A percentile compares a stretch with the other conserved stretches of the same genome.
Evolutionary conservation across 2,888 invertebrate species (phyloP).

Genomic region (Dioctria linearis): DNA sequence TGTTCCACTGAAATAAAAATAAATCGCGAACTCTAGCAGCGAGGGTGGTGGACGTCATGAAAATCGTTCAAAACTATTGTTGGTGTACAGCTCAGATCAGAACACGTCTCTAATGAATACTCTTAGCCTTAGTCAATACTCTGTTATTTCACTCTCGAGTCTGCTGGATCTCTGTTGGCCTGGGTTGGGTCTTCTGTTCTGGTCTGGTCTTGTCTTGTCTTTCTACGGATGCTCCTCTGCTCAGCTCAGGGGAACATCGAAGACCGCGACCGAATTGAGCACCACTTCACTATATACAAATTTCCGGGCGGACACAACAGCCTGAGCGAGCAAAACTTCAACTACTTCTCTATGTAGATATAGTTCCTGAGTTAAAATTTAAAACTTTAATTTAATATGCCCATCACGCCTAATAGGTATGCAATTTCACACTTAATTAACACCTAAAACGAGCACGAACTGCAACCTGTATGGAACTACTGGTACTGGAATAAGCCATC

Average conservation of each 20-base stretch:
- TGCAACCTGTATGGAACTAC: neutral
- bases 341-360: no score
- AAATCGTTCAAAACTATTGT: no score
- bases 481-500: neutral
- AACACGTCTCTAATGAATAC: no score
- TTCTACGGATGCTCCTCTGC: no score
- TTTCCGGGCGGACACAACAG: neutral
- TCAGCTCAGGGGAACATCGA: neutral
- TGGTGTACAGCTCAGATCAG: no score
- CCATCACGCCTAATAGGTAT: constrained; percentile 28
- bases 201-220: neutral
- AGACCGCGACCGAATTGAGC: neutral
- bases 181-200: no score
- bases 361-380: neutral
- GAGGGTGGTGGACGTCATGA: no score
- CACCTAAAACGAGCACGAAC: constrained; percentile 17
- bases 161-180: no score
- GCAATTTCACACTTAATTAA: constrained; percentile 41
- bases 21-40: no score
- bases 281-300: neutral
- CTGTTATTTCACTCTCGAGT: no score
- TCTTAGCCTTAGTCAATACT: no score
- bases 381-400: neutral
- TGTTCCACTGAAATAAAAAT: no score
- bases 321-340: neutral